A percentile compares a stretch with the other conserved stretches of the same genome.
Conservation (phyloP, 2,113 vertebrate species). For the Aptenodytes forsteri region DNA sequence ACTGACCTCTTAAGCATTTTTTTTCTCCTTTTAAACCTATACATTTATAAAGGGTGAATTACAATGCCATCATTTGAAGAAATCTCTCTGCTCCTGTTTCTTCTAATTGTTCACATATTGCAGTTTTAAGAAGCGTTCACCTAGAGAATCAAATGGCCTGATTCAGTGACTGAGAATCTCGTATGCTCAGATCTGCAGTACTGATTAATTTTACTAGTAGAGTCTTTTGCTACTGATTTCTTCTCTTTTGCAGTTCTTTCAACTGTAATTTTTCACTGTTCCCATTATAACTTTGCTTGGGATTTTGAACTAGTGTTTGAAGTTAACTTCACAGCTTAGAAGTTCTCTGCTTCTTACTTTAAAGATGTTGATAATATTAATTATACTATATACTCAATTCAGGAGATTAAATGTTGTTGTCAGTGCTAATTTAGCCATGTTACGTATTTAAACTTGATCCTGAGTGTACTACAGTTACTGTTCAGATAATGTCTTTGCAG, state of each 20-base stretch:
- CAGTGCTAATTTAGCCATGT: neutral
- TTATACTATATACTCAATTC: neutral
- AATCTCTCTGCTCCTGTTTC: neutral
- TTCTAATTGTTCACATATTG: neutral
- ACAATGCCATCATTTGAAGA: neutral
- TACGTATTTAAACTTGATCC: neutral
- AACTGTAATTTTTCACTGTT: neutral
- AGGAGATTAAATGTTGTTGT: neutral
- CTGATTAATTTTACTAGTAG: neutral
- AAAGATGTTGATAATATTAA: neutral
- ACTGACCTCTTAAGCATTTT: neutral
- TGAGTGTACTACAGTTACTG: neutral
- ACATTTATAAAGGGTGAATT: neutral
- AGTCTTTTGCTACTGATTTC: neutral
- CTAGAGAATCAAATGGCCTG: neutral
- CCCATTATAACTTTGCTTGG: neutral
- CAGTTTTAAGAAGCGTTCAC: neutral
- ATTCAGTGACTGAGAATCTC: neutral
- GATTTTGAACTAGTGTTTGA: neutral
- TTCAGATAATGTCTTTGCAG: neutral
- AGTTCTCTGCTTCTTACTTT: neutral
- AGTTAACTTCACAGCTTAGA: neutral
- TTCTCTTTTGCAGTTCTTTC: neutral
- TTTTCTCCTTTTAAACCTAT: neutral
- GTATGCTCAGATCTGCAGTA: neutral